phyloP scores from a whole-genome alignment of 2,888 invertebrate genomes.

The Amiota communis region DNA sequence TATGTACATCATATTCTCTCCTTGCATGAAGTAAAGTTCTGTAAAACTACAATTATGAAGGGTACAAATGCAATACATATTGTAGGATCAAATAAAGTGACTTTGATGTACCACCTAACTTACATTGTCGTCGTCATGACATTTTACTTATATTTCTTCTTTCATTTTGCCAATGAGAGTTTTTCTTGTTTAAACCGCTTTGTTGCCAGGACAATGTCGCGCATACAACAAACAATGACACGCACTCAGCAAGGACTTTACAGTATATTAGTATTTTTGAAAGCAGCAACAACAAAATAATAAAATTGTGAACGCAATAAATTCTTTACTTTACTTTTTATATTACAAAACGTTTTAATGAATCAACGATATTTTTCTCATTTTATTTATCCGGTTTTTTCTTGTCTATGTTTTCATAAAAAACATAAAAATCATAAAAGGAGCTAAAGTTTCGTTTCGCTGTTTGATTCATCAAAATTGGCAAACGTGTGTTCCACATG shows the following conservation, averaged over 20 bases:
- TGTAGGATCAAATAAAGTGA: not conserved
- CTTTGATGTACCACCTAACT: slow-evolving; percentile 1
- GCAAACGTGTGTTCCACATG: too few species aligned
- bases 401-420: too few species aligned
- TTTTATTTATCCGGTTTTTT: too few species aligned
- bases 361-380: not conserved
- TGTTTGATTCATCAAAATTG: too few species aligned
- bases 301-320: too few species aligned
- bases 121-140: not conserved
- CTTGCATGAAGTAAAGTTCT: too few species aligned
- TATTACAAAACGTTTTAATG: not conserved
- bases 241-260: not conserved
- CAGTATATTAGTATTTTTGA: not conserved
- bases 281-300: not conserved
- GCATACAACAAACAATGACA: not conserved
- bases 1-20: too few species aligned
- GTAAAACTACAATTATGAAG: too few species aligned
- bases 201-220: slow-evolving; percentile 12
- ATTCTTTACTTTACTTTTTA: too few species aligned
- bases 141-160: not conserved
- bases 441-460: not conserved
- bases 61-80: too few species aligned
- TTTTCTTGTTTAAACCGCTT: slow-evolving; percentile 22
- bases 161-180: too few species aligned
- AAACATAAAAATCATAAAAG: not conserved